Evolutionary conservation across 2,113 vertebrate species (phyloP).

Genomic region (Chloroceryle aenea): DNA sequence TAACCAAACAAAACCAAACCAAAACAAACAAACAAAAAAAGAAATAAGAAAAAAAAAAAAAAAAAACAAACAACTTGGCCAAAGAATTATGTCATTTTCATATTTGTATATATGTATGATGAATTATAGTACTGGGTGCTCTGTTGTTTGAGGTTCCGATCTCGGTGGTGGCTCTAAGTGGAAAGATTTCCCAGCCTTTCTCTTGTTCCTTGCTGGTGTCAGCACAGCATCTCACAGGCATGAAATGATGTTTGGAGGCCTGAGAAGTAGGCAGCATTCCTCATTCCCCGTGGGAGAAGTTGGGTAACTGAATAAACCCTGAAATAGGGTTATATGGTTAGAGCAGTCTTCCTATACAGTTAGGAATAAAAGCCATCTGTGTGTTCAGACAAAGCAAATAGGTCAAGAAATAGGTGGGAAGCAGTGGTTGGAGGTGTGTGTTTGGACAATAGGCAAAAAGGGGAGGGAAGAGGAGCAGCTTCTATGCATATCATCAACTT

Average conservation of each 20-base stretch:
- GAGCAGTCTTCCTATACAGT: neutral
- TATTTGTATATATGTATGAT: no score
- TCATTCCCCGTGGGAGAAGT: neutral
- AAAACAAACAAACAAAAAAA: neutral
- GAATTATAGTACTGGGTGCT: neutral
- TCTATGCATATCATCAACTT: neutral
- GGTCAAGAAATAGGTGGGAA: neutral
- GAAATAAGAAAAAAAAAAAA: neutral
- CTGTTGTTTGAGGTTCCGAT: neutral
- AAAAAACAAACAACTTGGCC: neutral
- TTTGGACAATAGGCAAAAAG: neutral
- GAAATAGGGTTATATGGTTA: neutral
- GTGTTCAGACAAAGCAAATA: neutral
- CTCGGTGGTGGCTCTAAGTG: neutral
- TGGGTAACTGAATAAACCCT: neutral
- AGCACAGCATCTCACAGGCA: neutral
- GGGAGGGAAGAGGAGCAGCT: neutral
- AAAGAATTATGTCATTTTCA: neutral
- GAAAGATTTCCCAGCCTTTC: neutral
- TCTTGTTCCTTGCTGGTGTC: neutral
- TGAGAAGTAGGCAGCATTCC: neutral
- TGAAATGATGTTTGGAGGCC: fast-evolving
- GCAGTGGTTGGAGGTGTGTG: neutral
- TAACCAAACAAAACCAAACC: no score
- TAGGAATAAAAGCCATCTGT: neutral